phyloP scores from a whole-genome alignment of 1,140 invertebrate species.

The Samia ricini region DNA sequence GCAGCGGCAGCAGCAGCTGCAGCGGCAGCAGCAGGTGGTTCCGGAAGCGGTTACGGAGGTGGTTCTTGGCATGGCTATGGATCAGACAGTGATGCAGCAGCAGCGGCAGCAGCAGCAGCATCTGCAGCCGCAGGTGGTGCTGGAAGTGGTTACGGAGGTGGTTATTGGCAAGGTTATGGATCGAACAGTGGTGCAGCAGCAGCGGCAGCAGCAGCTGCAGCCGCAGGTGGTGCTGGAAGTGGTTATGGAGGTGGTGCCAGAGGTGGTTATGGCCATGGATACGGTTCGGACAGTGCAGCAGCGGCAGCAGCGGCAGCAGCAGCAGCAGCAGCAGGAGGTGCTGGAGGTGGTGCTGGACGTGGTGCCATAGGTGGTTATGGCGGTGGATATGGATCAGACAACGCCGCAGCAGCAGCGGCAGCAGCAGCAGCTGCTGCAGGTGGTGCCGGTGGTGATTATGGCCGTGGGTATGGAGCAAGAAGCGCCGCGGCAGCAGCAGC shows the following conservation, averaged over 20 bases:
- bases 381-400: neutral
- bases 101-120: conserved; percentile 1
- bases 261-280: conserved; percentile 5
- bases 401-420: neutral
- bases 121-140: neutral
- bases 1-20: conserved; percentile 7
- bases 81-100: conserved; percentile 9
- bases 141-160: neutral
- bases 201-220: neutral
- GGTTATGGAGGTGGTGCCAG: neutral
- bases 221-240: neutral
- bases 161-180: neutral
- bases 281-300: neutral
- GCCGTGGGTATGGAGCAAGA: too few species aligned
- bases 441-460: too few species aligned
- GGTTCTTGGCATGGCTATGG: conserved; percentile 11
- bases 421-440: too few species aligned
- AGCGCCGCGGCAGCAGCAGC: neutral
- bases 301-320: conserved; percentile 16
- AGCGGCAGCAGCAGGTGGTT: conserved; percentile 15
- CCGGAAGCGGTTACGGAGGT: conserved; percentile 6
- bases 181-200: neutral
- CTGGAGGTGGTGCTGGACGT: neutral
- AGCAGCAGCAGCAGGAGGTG: conserved; percentile 15
- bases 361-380: conserved; percentile 3